Evolutionary conservation across 1,140 invertebrate species (phyloP).

Genomic region (Listronotus bonariensis): DNA sequence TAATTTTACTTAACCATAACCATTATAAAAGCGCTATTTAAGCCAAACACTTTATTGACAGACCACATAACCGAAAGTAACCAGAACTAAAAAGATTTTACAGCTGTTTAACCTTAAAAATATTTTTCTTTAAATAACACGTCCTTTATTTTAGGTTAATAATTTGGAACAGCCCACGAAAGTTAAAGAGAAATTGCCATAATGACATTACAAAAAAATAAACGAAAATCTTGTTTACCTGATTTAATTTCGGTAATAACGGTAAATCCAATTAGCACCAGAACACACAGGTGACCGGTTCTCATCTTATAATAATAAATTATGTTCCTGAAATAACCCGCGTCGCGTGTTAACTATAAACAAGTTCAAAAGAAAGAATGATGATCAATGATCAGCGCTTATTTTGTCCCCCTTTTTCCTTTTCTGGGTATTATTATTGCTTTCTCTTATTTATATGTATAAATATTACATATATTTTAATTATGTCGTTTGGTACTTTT

Average conservation of each 20-base stretch:
- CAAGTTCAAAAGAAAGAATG: constrained; percentile 6
- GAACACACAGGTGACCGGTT: not conserved
- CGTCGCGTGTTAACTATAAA: constrained; percentile 6
- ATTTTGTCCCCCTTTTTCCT: constrained; percentile 12
- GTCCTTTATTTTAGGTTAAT: too few species aligned
- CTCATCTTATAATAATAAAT: constrained; percentile 11
- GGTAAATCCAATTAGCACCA: constrained; percentile 11
- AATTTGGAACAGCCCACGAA: too few species aligned
- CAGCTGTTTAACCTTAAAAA: too few species aligned
- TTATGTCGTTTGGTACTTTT: not conserved
- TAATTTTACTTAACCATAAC: too few species aligned
- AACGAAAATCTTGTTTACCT: constrained; percentile 3
- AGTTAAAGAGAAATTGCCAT: too few species aligned
- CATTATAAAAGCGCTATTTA: too few species aligned
- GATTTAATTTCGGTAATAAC: constrained; percentile 16
- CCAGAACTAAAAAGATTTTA: too few species aligned
- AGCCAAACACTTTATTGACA: too few species aligned
- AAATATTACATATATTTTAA: not conserved
- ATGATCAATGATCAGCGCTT: constrained; percentile 12
- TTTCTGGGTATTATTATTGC: constrained; percentile 2
- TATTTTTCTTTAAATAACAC: too few species aligned
- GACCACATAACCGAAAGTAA: too few species aligned
- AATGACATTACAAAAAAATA: too few species aligned
- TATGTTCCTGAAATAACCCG: too few species aligned
- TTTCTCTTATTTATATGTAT: constrained; percentile 12